Percentiles rank a stretch among this genome's conserved stretches.
Conservation (phyloP, 2,888 invertebrate species). For the Caenorhabditis sinica region DNA sequence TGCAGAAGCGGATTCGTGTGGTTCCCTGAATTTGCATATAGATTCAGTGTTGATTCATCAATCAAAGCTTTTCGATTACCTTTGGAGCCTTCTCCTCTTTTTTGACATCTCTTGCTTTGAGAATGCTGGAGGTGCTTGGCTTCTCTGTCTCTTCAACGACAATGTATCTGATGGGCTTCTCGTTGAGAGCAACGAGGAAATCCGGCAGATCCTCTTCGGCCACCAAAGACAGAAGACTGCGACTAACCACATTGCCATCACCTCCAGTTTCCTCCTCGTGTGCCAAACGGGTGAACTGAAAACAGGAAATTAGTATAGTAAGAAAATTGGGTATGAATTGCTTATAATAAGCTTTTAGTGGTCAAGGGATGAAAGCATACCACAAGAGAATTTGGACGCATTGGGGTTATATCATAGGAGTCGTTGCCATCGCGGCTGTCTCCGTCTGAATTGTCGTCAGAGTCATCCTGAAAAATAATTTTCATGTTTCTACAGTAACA, state of each 20-base stretch:
- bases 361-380: slow-evolving; percentile 11
- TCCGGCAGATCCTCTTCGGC: slow-evolving; percentile 67
- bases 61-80: slow-evolving; percentile 7
- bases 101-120: slow-evolving; percentile 43
- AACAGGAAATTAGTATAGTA: neutral
- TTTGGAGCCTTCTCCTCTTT: slow-evolving; percentile 41
- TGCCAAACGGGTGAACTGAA: slow-evolving; percentile 64
- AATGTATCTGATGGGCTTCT: slow-evolving; percentile 59
- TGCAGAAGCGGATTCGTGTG: slow-evolving; percentile 61
- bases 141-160: slow-evolving; percentile 61
- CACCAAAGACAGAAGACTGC: slow-evolving; percentile 62
- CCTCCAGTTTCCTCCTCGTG: slow-evolving; percentile 65
- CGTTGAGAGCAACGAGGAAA: slow-evolving; percentile 63
- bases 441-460: slow-evolving; percentile 60
- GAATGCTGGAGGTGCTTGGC: slow-evolving; percentile 63
- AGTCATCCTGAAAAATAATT: slow-evolving; percentile 54
- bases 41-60: neutral
- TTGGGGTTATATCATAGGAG: slow-evolving; percentile 64
- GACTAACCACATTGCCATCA: slow-evolving; percentile 61
- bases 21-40: slow-evolving; percentile 34
- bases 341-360: too few species aligned
- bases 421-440: slow-evolving; percentile 59
- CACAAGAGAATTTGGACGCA: slow-evolving; percentile 62
- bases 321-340: too few species aligned
- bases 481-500: neutral